phyloP scores from a whole-genome alignment of 2,797 vertebrate genomes.

The Falco columbarius region DNA sequence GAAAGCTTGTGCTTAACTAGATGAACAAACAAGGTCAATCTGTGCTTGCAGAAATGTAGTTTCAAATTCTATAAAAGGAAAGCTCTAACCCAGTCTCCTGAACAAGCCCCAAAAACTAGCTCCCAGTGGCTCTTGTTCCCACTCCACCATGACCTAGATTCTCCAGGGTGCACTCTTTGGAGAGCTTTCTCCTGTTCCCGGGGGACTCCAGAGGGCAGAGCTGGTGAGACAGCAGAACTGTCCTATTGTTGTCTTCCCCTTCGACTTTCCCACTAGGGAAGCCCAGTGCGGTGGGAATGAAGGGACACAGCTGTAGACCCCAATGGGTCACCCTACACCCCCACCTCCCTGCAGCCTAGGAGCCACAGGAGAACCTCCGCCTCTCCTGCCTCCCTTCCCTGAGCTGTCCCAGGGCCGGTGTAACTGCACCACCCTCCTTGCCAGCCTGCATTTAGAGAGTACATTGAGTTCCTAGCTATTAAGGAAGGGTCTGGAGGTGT shows the following conservation, averaged over 20 bases:
- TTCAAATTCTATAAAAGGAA: neutral
- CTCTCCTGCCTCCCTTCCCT: neutral
- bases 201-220: neutral
- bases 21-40: neutral
- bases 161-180: neutral
- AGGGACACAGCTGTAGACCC: neutral
- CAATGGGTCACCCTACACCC: no score
- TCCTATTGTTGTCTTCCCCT: neutral
- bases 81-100: neutral
- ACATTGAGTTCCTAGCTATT: neutral
- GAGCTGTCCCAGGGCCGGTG: neutral
- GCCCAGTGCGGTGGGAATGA: accelerated
- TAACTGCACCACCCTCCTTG: neutral
- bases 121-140: neutral
- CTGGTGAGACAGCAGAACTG: neutral
- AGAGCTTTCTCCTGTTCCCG: neutral
- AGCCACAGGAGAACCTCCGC: accelerated
- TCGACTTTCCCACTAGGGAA: neutral
- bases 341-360: neutral
- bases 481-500: neutral
- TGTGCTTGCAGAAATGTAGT: neutral
- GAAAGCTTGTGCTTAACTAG: neutral
- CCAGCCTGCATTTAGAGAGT: neutral
- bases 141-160: neutral
- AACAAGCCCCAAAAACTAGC: neutral